These are phyloP conservation scores for Ooceraea biroi DNA, from an alignment of 1,140 invertebrate genomes.

Conservation along the genomic window DNA sequence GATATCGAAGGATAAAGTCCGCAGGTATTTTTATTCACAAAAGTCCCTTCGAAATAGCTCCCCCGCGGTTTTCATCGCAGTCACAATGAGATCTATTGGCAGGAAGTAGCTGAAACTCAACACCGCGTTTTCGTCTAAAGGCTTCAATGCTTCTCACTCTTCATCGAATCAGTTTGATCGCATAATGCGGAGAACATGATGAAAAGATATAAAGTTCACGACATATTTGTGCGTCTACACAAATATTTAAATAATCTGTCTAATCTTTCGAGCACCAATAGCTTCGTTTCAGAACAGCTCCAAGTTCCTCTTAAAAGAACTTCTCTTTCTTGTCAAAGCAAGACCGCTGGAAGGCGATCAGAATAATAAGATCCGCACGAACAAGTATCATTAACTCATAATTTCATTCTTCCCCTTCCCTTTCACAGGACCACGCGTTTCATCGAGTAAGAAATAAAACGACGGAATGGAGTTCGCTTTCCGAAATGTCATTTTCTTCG, in stretches of 20 bases:
- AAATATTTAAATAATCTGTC: background rate
- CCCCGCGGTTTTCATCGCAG: background rate
- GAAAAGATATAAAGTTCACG: no score
- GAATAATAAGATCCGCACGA: background rate
- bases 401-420: background rate
- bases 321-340: background rate
- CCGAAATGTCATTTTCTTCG: background rate
- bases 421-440: background rate
- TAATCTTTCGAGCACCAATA: background rate
- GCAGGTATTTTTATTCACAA: background rate
- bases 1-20: conserved; percentile 28
- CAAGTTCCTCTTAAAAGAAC: background rate
- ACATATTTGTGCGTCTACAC: background rate
- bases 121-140: conserved; percentile 69
- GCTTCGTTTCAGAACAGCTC: background rate
- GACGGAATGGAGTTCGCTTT: background rate
- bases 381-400: background rate
- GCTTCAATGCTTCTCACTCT: conserved; percentile 40
- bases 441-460: background rate
- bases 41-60: conserved; percentile 22
- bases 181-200: background rate
- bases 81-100: conserved; percentile 58
- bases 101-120: conserved; percentile 79
- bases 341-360: background rate
- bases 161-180: background rate